These are phyloP conservation scores for Vandiemenella viatica DNA, from an alignment of 2,888 invertebrate species.

Conservation along the genomic window DNA sequence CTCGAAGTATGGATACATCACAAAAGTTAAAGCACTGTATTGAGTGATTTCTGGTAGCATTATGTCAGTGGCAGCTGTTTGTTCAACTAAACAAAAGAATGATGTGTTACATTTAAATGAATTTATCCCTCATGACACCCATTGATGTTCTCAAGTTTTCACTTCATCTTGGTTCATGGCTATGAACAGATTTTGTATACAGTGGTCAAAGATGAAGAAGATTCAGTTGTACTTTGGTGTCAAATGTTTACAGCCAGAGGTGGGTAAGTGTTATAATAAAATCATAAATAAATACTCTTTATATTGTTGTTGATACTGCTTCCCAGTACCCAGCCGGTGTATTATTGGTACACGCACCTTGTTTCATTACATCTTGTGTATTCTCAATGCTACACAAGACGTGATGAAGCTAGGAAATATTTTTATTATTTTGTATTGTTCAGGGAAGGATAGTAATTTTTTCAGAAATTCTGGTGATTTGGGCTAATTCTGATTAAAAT, in stretches of 20 bases:
- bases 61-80: slow-evolving; percentile 9
- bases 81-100: slow-evolving; percentile 5
- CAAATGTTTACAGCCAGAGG: slow-evolving; percentile 18
- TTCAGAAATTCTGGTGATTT: too few relatives aligned
- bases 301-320: too few relatives aligned
- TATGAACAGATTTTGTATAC: slow-evolving; percentile 18
- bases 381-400: too few relatives aligned
- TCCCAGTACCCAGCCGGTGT: too few relatives aligned
- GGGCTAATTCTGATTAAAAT: too few relatives aligned
- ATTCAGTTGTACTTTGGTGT: slow-evolving; percentile 19
- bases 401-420: too few relatives aligned
- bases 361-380: too few relatives aligned
- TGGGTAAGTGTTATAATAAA: slow-evolving; percentile 18
- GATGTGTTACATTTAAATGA: slow-evolving; percentile 6
- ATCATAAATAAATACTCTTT: slow-evolving; percentile 19
- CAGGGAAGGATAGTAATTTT: too few relatives aligned
- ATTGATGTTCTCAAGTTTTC: slow-evolving; percentile 2
- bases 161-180: slow-evolving; percentile 17
- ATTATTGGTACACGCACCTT: too few relatives aligned
- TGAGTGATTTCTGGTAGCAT: slow-evolving; percentile 2
- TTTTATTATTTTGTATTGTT: too few relatives aligned
- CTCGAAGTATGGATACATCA: slow-evolving; percentile 11
- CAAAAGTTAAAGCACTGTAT: too few relatives aligned
- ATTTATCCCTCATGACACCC: not conserved
- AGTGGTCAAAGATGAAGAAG: slow-evolving; percentile 14